These are phyloP conservation scores for Caerostris extrusa DNA, from an alignment of 1,140 invertebrate genomes.

Conservation along the genomic window DNA sequence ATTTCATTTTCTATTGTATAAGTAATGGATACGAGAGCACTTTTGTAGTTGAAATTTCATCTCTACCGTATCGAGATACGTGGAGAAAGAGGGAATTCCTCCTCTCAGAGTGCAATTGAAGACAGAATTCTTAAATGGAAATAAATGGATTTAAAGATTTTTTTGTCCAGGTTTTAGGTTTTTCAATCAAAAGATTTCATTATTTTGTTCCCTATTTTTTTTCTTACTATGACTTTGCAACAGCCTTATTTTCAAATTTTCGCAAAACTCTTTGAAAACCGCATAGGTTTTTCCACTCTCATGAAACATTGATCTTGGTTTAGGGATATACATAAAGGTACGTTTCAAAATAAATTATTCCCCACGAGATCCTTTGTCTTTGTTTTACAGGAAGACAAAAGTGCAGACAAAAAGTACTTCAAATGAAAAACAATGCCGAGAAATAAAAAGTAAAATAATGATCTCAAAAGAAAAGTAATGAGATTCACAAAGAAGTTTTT, in stretches of 20 bases:
- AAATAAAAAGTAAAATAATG: background rate
- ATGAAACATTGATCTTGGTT: conserved; percentile 1
- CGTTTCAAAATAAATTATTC: conserved; percentile 11
- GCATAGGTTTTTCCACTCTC: background rate
- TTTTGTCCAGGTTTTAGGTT: conserved; percentile 55
- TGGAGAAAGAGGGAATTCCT: background rate
- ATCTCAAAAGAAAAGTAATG: background rate
- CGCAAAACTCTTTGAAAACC: conserved; percentile 32
- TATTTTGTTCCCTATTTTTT: conserved; percentile 41
- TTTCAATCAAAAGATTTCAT: conserved; percentile 72
- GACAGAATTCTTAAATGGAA: conserved; percentile 73
- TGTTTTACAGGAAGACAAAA: background rate
- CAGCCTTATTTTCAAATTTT: conserved; percentile 47
- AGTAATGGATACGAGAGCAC: conserved; percentile 69
- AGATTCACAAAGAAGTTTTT: background rate
- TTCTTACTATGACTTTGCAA: background rate
- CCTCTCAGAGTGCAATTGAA: conserved; percentile 44
- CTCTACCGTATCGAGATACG: conserved; percentile 21
- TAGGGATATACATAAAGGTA: background rate
- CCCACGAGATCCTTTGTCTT: background rate
- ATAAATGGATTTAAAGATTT: conserved; percentile 66
- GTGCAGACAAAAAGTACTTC: background rate
- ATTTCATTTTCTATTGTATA: conserved; percentile 73
- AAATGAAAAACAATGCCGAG: background rate
- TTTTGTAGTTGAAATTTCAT: conserved; percentile 71